Base-by-base conservation (phyloP, 1,140 invertebrate genomes). In the Helicoverpa armigera region DNA sequence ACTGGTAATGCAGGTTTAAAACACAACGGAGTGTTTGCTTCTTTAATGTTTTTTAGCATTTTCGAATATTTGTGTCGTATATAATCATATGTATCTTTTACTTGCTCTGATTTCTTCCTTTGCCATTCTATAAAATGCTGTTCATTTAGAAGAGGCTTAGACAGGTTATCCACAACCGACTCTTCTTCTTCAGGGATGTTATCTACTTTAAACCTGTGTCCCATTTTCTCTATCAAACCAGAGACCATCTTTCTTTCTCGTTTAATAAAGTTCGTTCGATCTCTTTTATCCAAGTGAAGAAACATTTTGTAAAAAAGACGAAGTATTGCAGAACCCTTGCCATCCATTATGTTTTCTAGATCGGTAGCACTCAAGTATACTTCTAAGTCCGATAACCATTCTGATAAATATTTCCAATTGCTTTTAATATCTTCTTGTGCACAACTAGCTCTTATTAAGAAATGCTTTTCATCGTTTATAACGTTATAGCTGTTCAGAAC, bases 241-340 rank as follows among this genome's bases (percentile, higher is more conserved):
- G 95, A 90, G 79, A 93, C 83, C 90, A 90, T 90, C 83, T 95
- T 93, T 79, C 92, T 91, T 77, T 96, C 94, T 54, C 91, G 83
- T 72, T 95, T 95, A 35, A 96, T 95, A 82, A 96, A 96, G 79
- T 96, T 89, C 54, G 95, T 88, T 16, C 92, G 89, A 87, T 96
- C 95, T 84, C 95, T 96, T 82, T 95, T 95, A 67, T 96, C 95
- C n/a, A 97, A 89, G 80, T 92, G 91, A 16, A 96, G 88, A 85
- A 96, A 96, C 13, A 96, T 84, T 88, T 96, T 95, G 89, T 96
- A 96, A 85, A 96, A 96, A 11, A 97, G 84, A 13, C 95, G 94
- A 14, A 96, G 85, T 13, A 96, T 87, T 0, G 94, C 86, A 11
- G 93, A 93, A 23, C 95, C 95, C 77, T 95, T 95, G 10, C 95